Evolutionary conservation across 2,113 vertebrate species (phyloP), one percentile per base, ranked within the genome.

Genomic region (Festucalex cinctus): DNA sequence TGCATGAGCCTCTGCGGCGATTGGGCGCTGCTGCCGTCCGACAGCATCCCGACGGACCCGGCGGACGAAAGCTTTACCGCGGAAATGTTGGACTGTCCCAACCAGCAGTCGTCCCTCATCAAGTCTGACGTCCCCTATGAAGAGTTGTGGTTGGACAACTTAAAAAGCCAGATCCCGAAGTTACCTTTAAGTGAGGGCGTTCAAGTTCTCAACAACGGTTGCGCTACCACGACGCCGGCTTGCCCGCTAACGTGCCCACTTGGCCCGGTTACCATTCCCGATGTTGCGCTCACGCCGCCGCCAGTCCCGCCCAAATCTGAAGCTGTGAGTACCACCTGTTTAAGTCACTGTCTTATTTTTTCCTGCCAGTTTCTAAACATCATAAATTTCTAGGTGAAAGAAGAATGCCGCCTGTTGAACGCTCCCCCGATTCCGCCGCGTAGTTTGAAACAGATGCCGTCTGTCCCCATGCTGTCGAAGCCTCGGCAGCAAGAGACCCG

Each of bases 231-330:
- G 0, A 86, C 91, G 37, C 64, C 76, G 48, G 89, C 92, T 20
- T 93, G 92, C 81, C 80, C 87, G 0, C 66, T 72, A n/a, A 76
- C 85, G 63, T 92, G 86, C 22, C 77, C 92, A 20, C 41, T 92
- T 0, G 86, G 81, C 71, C 69, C 92, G 32, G 41, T 90, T 7
- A 90, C 93, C 71, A 89, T 88, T 80, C 86, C 92, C 59, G 96
- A 98, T 74, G 88, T 88, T 68, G 84, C 89, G 89, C 92, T 96
- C 87, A 94, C 94, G 90, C 97, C 96, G 70, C 97, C 97, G 80
- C 96, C 97, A 57, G 97, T 99, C 92, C 97, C 97, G 90, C 97
- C 97, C 76, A 99, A 99, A 85, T 99, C 97, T 74, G 96, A 98
- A 95, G 97, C 97, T 80, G 97, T 99, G 92, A 98, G 97, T 98